Evolutionary conservation across 2,113 vertebrate genomes (phyloP).

Genomic region (Plecturocebus donacophilus): DNA sequence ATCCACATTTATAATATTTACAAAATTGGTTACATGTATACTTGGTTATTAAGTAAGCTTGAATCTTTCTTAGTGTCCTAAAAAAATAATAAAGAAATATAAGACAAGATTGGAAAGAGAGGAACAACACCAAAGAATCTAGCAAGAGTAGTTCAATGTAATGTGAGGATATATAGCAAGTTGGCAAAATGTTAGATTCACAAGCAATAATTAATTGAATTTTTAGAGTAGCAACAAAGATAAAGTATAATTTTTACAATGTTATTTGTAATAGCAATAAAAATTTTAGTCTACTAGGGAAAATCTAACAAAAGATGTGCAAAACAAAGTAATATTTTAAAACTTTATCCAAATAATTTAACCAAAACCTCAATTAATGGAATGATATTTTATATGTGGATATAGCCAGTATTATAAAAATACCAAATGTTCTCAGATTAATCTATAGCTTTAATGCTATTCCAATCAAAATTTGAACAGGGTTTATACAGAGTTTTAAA

Average conservation of each 20-base stretch:
- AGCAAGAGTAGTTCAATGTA: neutral
- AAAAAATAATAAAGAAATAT: neutral
- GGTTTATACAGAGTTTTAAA: neutral
- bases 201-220: neutral
- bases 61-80: neutral
- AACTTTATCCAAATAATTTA: slow-evolving; percentile 23
- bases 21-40: neutral
- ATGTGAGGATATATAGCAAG: neutral
- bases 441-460: neutral
- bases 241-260: slow-evolving; percentile 7
- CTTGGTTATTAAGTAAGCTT: neutral
- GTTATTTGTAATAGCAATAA: neutral
- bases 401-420: neutral
- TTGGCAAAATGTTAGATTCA: slow-evolving; percentile 13
- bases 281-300: neutral
- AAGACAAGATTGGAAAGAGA: neutral
- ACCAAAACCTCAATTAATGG: neutral
- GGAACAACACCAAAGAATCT: neutral
- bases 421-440: neutral
- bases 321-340: slow-evolving; percentile 27
- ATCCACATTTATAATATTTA: neutral
- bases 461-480: neutral
- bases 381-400: neutral
- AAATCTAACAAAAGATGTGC: neutral
- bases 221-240: neutral